Evolutionary conservation across 2,113 vertebrate species (phyloP), one percentile per base, ranked within the genome.

Genomic region (Mixornis gularis): DNA sequence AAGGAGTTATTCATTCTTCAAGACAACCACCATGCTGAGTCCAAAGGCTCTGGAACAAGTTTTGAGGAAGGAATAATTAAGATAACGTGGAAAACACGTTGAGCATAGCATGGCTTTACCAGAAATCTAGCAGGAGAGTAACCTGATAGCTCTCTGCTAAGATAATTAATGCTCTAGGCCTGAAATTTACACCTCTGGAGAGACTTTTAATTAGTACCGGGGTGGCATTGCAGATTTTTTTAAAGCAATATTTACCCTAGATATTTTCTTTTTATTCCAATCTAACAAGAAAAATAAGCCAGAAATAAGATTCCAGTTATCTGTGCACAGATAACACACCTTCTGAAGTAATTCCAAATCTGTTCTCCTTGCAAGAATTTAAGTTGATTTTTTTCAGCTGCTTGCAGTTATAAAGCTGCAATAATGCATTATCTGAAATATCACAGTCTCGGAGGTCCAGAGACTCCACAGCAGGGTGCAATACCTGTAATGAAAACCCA

Each of bases 361-460:
- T 97, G 74, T 95, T 96, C 62, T 97, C 96, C 88, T 95, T 97
- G 69, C 96, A 97, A 60, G 97, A 97, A 92, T 95, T 98, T 89
- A 98, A 88, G 87, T 97, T 97, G 84, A 98, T 97, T 94, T 96
- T 96, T 89, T 97, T 98, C 72, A 98, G 92, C 64, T 98, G 98
- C 84, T 95, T 97, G 96, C 98, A 98, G 91, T 96, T 97, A 92
- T 72, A 95, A 83, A 98, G 95, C 58, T 98, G 96, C 59, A 92
- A 80, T 43, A 99, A 97, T 14, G 98, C 97, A 40, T 73, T 83
- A 77, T 99, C 98, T 77, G 98, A 98, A 95, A 99, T 95, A 53
- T 96, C 95, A 94, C 98, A 98, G 93, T 98, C 98, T 77, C 96
- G 96, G 29, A 99, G 97, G 77, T 98, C 97, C 82, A 99, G 89